Evolutionary conservation across 2,888 invertebrate species (phyloP).

Genomic region (Diplazon laetatorius): DNA sequence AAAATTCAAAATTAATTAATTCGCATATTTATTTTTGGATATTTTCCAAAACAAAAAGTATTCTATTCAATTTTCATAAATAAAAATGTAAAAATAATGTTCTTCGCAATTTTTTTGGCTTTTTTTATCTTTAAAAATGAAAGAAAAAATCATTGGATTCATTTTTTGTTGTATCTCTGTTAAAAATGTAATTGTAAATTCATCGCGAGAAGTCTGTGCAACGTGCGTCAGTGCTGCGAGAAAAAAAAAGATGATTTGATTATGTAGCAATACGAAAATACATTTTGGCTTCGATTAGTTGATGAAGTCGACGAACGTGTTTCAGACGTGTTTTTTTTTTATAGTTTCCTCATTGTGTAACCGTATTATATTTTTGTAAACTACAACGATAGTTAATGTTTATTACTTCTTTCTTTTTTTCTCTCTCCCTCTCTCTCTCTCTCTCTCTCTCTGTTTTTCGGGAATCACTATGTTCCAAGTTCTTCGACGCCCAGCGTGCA

Average conservation of each 20-base stretch:
- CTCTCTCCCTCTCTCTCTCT: conserved; percentile 14
- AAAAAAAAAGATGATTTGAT: conserved; percentile 72
- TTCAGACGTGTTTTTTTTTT: conserved; percentile 55
- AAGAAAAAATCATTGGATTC: too few species aligned
- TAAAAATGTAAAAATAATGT: too few species aligned
- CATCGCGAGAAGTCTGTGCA: conserved; percentile 7
- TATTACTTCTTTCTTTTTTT: conserved; percentile 50
- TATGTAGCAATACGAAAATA: conserved; percentile 74
- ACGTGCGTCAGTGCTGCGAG: conserved; percentile 60
- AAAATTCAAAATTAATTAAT: too few species aligned
- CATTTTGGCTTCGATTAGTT: conserved; percentile 70
- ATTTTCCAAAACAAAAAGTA: too few species aligned
- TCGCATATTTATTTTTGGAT: too few species aligned
- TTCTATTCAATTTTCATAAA: too few species aligned
- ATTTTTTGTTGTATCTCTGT: background rate
- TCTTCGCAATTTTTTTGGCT: too few species aligned
- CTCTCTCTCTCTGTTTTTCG: conserved; percentile 37
- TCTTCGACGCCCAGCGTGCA: conserved; percentile 65
- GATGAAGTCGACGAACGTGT: conserved; percentile 54
- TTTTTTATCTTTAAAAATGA: too few species aligned
- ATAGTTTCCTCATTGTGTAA: conserved; percentile 62
- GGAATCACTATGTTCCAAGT: conserved; percentile 32
- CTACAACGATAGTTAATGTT: conserved; percentile 65
- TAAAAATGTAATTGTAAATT: background rate
- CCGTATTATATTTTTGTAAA: conserved; percentile 64